Conservation (phyloP, 2,797 vertebrate genomes). For the Pipistrellus pygmaeus region DNA sequence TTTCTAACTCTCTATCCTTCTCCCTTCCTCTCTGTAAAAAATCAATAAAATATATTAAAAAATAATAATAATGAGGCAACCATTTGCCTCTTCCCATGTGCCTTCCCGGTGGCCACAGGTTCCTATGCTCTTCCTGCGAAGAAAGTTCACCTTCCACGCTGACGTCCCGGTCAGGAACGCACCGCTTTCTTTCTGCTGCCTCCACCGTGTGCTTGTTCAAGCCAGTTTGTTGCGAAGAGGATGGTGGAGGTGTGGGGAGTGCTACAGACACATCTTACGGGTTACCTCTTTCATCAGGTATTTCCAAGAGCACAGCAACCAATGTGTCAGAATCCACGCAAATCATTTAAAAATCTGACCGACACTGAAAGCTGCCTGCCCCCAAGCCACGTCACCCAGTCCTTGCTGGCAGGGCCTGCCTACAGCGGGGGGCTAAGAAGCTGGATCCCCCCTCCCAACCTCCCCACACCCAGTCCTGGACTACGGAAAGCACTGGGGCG, state of each 20-base stretch:
- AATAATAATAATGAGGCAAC: neutral
- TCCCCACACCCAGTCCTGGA: neutral
- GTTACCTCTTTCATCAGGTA: neutral
- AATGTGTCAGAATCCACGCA: neutral
- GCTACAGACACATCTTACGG: rapidly evolving
- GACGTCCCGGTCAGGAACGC: neutral
- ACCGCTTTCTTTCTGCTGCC: neutral
- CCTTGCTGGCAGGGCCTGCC: neutral
- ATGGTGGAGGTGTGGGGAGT: rapidly evolving
- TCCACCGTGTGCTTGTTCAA: neutral
- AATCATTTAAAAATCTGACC: neutral
- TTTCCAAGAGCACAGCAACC: neutral
- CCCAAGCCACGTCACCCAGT: neutral
- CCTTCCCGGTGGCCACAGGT: neutral
- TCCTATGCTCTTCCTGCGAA: neutral
- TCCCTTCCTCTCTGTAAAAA: no score
- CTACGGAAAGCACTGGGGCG: neutral
- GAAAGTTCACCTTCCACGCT: neutral
- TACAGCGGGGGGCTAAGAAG: neutral
- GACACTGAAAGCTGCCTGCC: neutral
- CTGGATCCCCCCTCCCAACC: neutral
- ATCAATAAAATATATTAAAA: no score
- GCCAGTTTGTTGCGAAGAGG: neutral
- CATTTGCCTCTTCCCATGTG: neutral
- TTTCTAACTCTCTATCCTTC: no score